Conservation (phyloP, 2,113 vertebrate species). For the Chaetodon trifascialis region DNA sequence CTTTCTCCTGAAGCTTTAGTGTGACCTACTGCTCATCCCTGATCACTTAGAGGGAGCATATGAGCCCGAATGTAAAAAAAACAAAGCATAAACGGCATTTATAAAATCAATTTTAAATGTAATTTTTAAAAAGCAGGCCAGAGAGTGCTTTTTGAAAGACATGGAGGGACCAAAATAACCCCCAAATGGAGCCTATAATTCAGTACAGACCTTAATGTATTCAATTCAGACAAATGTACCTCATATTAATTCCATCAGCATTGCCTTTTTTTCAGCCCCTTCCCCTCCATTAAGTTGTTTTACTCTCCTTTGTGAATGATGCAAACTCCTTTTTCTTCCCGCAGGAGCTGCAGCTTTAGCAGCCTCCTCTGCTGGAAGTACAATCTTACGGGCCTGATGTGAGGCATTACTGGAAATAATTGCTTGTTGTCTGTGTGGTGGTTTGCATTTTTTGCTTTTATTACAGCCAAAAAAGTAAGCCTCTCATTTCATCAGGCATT, state of each 20-base stretch:
- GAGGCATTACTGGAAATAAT: constrained; percentile 36
- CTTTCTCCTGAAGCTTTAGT: background rate
- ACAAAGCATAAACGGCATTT: background rate
- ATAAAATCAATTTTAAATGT: constrained; percentile 2
- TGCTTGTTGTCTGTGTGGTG: constrained; percentile 11
- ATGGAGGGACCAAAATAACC: background rate
- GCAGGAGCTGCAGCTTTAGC: constrained; percentile 2
- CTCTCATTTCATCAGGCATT: background rate
- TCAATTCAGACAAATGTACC: constrained; percentile 18
- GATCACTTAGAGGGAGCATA: background rate
- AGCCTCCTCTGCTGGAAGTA: constrained; percentile 11
- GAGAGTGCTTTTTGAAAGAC: constrained; percentile 20
- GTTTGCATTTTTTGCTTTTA: constrained; percentile 12
- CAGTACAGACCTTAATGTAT: constrained; percentile 21
- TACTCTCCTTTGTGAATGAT: background rate
- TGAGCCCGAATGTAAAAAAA: background rate
- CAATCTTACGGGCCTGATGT: constrained; percentile 20
- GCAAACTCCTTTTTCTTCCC: constrained; percentile 2
- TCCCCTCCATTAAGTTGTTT: constrained; percentile 30
- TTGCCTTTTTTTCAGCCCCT: constrained; percentile 4
- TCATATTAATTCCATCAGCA: constrained; percentile 11
- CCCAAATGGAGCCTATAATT: constrained; percentile 26
- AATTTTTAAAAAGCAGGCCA: constrained; percentile 13
- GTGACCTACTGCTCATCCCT: background rate
- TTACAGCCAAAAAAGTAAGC: constrained; percentile 22